phyloP scores from a whole-genome alignment of 2,797 vertebrate genomes.

The Neomorphus geoffroyi region DNA sequence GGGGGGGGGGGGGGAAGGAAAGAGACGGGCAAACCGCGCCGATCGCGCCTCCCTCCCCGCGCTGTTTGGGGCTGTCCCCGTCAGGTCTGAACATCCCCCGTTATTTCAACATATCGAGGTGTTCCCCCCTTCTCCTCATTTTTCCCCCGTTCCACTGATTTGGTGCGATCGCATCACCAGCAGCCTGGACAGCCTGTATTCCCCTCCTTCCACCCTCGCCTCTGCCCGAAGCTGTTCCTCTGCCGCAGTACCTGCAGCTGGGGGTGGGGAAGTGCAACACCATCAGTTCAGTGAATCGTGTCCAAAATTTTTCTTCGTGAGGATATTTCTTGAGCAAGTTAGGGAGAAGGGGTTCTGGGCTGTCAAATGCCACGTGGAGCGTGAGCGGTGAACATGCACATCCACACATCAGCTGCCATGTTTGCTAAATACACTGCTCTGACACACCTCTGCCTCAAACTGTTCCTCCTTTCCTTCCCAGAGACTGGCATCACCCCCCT shows the following conservation, averaged over 20 bases:
- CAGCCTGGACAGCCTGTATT: fast-evolving
- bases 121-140: background rate
- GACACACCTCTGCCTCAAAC: fast-evolving
- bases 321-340: fast-evolving
- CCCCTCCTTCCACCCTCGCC: background rate
- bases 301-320: background rate
- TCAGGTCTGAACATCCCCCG: background rate
- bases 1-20: no score
- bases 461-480: background rate
- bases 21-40: no score
- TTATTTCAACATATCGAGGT: background rate
- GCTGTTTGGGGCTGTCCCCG: background rate
- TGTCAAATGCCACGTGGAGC: fast-evolving
- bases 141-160: no score
- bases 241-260: background rate
- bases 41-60: no score
- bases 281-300: background rate
- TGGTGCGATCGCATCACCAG: background rate
- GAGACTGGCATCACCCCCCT: fast-evolving
- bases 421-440: background rate
- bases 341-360: background rate
- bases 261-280: background rate
- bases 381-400: fast-evolving
- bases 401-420: fast-evolving
- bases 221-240: background rate